These are phyloP conservation scores for Drosophila arizonae DNA, from an alignment of 1,140 invertebrate genomes.

Conservation along the genomic window DNA sequence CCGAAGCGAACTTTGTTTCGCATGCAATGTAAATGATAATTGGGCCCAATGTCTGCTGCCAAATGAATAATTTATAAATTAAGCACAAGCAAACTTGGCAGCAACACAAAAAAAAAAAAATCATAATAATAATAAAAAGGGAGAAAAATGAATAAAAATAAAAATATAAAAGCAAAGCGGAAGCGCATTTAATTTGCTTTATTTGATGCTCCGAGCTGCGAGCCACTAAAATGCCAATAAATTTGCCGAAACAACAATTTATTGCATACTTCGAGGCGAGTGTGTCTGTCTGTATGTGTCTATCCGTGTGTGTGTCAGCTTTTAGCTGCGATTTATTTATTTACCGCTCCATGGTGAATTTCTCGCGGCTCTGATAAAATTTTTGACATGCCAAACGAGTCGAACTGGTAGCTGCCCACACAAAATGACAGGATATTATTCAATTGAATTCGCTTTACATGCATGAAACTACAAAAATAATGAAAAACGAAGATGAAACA, in stretches of 20 bases:
- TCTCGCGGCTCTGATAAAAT: constrained; percentile 68
- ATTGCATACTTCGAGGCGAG: constrained; percentile 65
- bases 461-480: constrained; percentile 79
- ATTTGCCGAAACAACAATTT: constrained; percentile 68
- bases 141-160: constrained; percentile 5
- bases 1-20: constrained; percentile 16
- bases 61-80: constrained; percentile 80
- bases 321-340: constrained; percentile 74
- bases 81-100: constrained; percentile 51
- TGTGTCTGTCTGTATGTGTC: no score
- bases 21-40: constrained; percentile 73
- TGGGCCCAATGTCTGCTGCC: constrained; percentile 64
- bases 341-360: constrained; percentile 69
- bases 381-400: constrained; percentile 67
- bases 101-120: constrained; percentile 16
- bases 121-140: constrained; percentile 6
- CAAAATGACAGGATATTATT: constrained; percentile 82
- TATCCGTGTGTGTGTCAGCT: background rate
- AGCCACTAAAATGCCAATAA: constrained; percentile 78
- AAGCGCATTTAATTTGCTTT: constrained; percentile 70
- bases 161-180: constrained; percentile 24
- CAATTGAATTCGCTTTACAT: constrained; percentile 80
- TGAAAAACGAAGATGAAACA: constrained; percentile 40
- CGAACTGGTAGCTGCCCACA: constrained; percentile 21
- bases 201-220: constrained; percentile 42